Evolutionary conservation across 37 sponge, comb jelly and placozoan species (phyloP), one percentile per base, ranked within the genome.

Genomic region (Chondrosia reniformis): DNA sequence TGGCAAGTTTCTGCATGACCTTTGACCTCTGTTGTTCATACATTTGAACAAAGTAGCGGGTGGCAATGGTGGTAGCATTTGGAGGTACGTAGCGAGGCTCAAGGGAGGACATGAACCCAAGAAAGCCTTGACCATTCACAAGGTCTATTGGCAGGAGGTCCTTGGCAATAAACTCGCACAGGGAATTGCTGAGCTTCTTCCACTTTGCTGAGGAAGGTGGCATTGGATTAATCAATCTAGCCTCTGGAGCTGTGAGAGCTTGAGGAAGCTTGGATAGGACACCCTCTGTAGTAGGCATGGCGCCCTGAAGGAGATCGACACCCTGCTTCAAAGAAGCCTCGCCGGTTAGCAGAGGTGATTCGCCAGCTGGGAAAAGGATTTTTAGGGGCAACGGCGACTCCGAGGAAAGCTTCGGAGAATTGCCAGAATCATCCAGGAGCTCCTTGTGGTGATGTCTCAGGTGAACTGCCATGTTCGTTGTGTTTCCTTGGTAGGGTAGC

Each of bases 31-130:
- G 61, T 6, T 4, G 6, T n/a, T 65, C 73, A 43, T 84, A 84
- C 72, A 84, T 33, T 33, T 76, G 22, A 36, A 71, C 79, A 54
- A 79, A 34, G 56, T 78, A 77, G 54, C 21, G 66, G 6, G 58
- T 45, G 2, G 58, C 55, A 78, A 84, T 27, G 2, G 62, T 77
- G 34, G 45, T 76, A n/a, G 67, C 17, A 22, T 77, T 74, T 45
- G 79, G 84, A 52, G 67, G 67, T 12, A 21, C 27, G 46, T 83
- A 83, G 27, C 84, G 62, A 33, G 84, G 84, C 39, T 83, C 84
- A 41, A 83, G 28, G 9, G 64, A 61, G 30, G 58, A 38, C 34
- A 83, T 12, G 77, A 78, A 37, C 8, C 54, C 34, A 3, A 61
- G 64, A 79, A 83, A 83, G 5, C 84, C 77, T 25, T 34, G 4